Base-by-base conservation (phyloP, 2,797 vertebrate genomes). In the Hoplostethus atlanticus region DNA sequence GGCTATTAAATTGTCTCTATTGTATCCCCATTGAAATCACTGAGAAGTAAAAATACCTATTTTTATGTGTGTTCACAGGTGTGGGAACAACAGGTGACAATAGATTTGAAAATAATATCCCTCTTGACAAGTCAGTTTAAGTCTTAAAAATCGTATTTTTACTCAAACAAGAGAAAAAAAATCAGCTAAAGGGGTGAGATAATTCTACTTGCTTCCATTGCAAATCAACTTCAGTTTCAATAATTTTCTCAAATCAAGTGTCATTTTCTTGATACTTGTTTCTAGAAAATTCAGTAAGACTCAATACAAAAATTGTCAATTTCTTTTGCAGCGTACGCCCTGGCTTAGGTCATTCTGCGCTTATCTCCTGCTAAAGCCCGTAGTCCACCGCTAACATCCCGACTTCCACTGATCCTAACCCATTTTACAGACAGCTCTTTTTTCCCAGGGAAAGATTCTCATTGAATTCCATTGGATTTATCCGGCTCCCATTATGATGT, bases 381-480 rank as follows among this genome's bases (percentile, higher is more conserved):
- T 10, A 67, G 55, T 69, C 68, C 77, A 74, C 36, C 52, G 64
- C 55, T 56, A 72, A 74, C 77, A 83, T 87, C 70, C 28, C 28
- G 48, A 73, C 68, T 72, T 86, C 59, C 34, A 42, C 78, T 89
- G 84, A 91, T 89, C 89, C 82, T 38, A 74, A 79, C 73, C 88
- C 78, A 77, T 85, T 89, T 82, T 75, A 70, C 71, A 84, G 59
- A 58, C 73, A 67, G 57, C 58, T 57, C 76, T 31, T 83, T 68
- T 74, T 70, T 70, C 65, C 48, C 28, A 44, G 64, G 42, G 64
- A 84, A 80, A 88, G 79, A 68, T 59, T 71, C 62, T 77, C 64
- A 76, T 76, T 83, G 78, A 91, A 89, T 91, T 92, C 86, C 81
- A 73, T 52, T 15, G 57, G 86, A 79, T 87, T 84, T 86, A 87